A percentile compares a stretch with the other conserved stretches of the same genome.
Evolutionary conservation across 2,797 vertebrate species (phyloP).

Genomic region (Tragopan temminckii): DNA sequence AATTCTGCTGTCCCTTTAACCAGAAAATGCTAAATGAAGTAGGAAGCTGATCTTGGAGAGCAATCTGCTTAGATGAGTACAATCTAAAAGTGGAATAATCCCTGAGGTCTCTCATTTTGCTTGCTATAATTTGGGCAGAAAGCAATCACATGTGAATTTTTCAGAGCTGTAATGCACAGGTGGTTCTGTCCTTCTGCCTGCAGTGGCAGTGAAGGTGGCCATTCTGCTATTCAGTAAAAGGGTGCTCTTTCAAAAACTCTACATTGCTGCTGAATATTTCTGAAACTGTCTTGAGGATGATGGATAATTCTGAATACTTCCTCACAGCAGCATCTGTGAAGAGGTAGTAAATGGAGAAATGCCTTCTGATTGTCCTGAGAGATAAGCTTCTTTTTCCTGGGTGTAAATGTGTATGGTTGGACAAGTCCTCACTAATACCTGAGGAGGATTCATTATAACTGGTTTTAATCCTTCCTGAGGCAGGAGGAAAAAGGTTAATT

Average conservation of each 20-base stretch:
- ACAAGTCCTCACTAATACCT: constrained; percentile 10
- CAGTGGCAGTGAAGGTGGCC: neutral
- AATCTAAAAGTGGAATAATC: constrained; percentile 75
- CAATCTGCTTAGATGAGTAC: constrained; percentile 70
- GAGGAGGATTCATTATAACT: constrained; percentile 18
- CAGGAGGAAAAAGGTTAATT: constrained; percentile 6
- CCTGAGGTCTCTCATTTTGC: constrained; percentile 44
- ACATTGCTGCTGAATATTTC: neutral
- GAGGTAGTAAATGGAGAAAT: neutral
- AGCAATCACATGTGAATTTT: constrained; percentile 25
- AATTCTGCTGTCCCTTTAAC: constrained; percentile 49
- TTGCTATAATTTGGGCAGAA: constrained; percentile 39
- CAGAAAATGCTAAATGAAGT: constrained; percentile 56
- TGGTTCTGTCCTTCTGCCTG: neutral
- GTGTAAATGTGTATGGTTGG: constrained; percentile 8
- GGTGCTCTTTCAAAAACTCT: neutral
- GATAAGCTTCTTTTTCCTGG: neutral
- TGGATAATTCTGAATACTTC: neutral
- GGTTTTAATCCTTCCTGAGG: constrained; percentile 30
- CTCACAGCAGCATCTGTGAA: neutral
- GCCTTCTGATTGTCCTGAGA: neutral
- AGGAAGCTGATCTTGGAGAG: constrained; percentile 55
- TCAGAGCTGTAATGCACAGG: neutral
- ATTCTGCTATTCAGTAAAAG: neutral
- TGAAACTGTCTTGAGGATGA: neutral